phyloP scores from a whole-genome alignment of 1,140 invertebrate genomes.

The Gerris buenoi region DNA sequence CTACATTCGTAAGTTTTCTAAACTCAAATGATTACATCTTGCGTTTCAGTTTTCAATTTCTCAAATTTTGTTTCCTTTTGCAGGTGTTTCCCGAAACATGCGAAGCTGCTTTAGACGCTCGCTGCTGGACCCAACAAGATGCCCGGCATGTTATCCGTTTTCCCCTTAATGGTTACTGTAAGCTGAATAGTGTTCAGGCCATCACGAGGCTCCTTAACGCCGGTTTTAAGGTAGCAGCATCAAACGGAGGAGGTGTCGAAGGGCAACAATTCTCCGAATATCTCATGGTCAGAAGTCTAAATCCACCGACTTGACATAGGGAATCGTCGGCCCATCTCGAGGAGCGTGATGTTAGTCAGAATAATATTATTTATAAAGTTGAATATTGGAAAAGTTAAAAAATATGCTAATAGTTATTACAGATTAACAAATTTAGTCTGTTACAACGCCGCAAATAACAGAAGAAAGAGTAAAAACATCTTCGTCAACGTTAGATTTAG shows the following conservation, averaged over 20 bases:
- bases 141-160: conserved; percentile 73
- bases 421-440: too few relatives aligned
- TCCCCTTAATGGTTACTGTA: conserved; percentile 82
- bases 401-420: too few relatives aligned
- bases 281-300: conserved; percentile 48
- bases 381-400: too few relatives aligned
- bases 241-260: conserved; percentile 75
- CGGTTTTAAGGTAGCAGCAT: conserved; percentile 64
- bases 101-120: conserved; percentile 63
- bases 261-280: conserved; percentile 88
- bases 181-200: conserved; percentile 78
- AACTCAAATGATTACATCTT: too few relatives aligned
- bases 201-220: conserved; percentile 74
- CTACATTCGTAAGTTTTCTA: too few relatives aligned
- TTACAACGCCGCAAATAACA: too few relatives aligned
- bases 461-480: too few relatives aligned
- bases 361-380: too few relatives aligned
- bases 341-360: too few relatives aligned
- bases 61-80: not conserved
- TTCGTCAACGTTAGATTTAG: too few relatives aligned
- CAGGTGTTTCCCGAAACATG: conserved; percentile 71
- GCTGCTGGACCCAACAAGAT: conserved; percentile 72
- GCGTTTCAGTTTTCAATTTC: too few relatives aligned
- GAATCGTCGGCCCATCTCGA: too few relatives aligned
- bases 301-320: not conserved